phyloP scores from a whole-genome alignment of 2,888 invertebrate species.

The Leptarthrus brevirostris region DNA sequence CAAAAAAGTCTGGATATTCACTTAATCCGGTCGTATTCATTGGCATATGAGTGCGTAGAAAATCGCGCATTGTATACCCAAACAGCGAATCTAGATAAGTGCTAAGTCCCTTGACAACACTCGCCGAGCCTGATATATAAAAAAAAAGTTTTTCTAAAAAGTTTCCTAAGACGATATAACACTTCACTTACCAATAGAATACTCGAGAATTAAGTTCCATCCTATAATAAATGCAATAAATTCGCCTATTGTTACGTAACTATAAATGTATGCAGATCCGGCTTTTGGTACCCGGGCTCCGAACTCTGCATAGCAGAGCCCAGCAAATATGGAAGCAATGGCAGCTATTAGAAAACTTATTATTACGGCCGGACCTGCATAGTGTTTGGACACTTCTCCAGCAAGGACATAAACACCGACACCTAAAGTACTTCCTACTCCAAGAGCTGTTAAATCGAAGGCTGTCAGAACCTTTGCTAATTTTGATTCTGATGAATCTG shows the following conservation, averaged over 20 bases:
- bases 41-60: conserved; percentile 74
- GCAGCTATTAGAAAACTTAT: conserved; percentile 91
- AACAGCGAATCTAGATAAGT: conserved; percentile 80
- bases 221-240: conserved; percentile 91
- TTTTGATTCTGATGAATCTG: conserved; percentile 66
- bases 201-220: conserved; percentile 93
- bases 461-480: conserved; percentile 81
- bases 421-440: conserved; percentile 85
- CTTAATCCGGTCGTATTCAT: conserved; percentile 75
- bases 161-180: neutral
- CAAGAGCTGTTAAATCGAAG: conserved; percentile 85
- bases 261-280: conserved; percentile 93
- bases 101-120: conserved; percentile 84
- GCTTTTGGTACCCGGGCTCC: conserved; percentile 90
- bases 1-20: conserved; percentile 81
- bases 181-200: conserved; percentile 78
- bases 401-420: conserved; percentile 92
- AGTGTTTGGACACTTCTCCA: conserved; percentile 82
- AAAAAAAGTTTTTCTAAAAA: neutral
- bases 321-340: conserved; percentile 89
- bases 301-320: conserved; percentile 91
- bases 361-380: conserved; percentile 88
- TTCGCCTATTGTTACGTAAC: conserved; percentile 93
- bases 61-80: conserved; percentile 74
- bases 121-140: conserved; percentile 75